Percentiles rank a stretch among this genome's conserved stretches.
Conservation (phyloP, 2,113 vertebrate genomes). For the Amphilophus citrinellus region DNA sequence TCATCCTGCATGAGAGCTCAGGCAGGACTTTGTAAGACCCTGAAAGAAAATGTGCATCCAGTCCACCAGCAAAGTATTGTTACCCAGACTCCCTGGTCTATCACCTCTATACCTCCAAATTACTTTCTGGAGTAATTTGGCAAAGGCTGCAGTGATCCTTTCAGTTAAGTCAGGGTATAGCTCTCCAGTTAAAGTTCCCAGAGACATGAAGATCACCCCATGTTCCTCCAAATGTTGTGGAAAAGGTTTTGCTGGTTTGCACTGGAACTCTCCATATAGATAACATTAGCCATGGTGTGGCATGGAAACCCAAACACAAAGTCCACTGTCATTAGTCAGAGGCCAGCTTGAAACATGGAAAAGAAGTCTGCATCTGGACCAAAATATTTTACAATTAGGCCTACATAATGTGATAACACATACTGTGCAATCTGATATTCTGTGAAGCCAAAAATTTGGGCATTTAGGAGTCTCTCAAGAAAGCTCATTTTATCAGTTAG, state of each 20-base stretch:
- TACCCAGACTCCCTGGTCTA: no score
- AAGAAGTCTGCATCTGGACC: constrained; percentile 56
- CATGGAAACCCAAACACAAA: no score
- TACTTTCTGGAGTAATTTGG: no score
- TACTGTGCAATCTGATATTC: neutral
- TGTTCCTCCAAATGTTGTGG: constrained; percentile 39
- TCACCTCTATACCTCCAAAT: no score
- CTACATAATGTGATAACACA: constrained; percentile 14
- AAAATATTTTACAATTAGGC: constrained; percentile 62
- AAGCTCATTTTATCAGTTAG: constrained; percentile 78
- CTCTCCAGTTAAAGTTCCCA: constrained; percentile 58
- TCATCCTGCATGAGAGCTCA: constrained; percentile 73
- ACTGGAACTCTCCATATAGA: no score
- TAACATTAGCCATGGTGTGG: no score
- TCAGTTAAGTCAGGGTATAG: no score
- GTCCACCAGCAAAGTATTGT: constrained; percentile 76
- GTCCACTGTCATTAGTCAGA: constrained; percentile 57
- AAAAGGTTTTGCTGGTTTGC: no score
- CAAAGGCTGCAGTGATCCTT: no score
- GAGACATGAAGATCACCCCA: constrained; percentile 79
- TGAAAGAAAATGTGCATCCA: constrained; percentile 76
- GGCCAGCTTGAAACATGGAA: constrained; percentile 71
- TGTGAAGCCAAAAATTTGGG: neutral
- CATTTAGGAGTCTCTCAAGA: constrained; percentile 71
- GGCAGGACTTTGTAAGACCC: constrained; percentile 68